Percentiles rank a stretch among this genome's conserved stretches.
Evolutionary conservation across 2,113 vertebrate species (phyloP).

Genomic region (Glareola pratincola): DNA sequence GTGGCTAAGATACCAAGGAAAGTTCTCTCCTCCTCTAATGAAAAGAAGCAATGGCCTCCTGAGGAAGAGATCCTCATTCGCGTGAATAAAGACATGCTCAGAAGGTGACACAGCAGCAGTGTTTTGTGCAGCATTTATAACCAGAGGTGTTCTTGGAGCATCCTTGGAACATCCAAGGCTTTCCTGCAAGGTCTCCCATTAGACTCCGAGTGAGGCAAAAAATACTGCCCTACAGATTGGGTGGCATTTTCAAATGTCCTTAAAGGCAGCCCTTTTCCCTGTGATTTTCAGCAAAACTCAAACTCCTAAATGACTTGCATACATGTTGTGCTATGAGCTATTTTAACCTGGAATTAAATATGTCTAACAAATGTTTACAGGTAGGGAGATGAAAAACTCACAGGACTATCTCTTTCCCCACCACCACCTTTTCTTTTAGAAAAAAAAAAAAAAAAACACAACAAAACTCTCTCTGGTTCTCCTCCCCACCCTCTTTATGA

Average conservation of each 20-base stretch:
- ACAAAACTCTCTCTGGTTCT: not conserved
- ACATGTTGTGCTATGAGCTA: not conserved
- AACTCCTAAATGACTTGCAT: not conserved
- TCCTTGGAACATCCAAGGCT: not conserved
- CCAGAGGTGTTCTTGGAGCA: not conserved
- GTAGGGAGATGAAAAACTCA: not conserved
- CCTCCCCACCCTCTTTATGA: not conserved
- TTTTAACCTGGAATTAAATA: not conserved
- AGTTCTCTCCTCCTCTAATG: not conserved
- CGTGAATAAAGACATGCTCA: not conserved
- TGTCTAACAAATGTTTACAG: not conserved
- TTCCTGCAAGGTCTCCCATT: not conserved
- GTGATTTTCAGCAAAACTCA: constrained; percentile 13
- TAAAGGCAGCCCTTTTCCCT: not conserved
- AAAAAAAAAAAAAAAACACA: not conserved
- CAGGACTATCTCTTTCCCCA: not conserved
- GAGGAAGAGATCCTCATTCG: not conserved
- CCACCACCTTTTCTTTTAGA: not conserved
- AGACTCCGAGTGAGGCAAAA: not conserved
- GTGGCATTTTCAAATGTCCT: not conserved
- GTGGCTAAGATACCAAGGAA: not conserved
- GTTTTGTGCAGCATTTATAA: not conserved
- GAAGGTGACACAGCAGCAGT: not conserved
- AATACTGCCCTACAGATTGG: not conserved
- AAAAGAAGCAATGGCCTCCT: not conserved